Evolutionary conservation across 2,797 vertebrate genomes (phyloP).

Genomic region (Erpetoichthys calabaricus): DNA sequence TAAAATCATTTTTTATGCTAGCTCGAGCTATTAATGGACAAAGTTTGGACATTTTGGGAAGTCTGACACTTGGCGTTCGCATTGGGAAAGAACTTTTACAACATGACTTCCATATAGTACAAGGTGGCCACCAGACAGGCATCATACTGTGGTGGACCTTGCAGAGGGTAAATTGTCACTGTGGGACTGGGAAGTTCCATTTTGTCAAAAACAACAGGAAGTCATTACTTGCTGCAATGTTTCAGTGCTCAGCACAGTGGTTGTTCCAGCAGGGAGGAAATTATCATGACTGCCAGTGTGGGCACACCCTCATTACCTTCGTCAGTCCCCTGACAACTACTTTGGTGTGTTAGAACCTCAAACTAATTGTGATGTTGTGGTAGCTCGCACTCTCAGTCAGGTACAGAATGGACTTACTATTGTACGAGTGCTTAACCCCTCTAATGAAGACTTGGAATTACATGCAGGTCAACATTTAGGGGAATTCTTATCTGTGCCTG

Average conservation of each 20-base stretch:
- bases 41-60: conserved; percentile 12
- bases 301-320: conserved; percentile 11
- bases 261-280: conserved; percentile 14
- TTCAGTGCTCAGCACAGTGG: conserved; percentile 3
- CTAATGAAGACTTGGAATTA: conserved; percentile 8
- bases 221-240: conserved; percentile 2
- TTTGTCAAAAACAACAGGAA: conserved; percentile 10
- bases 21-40: conserved; percentile 6
- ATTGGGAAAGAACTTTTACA: no score
- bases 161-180: conserved; percentile 5
- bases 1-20: conserved; percentile 4
- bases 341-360: conserved; percentile 15
- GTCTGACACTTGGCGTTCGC: conserved; percentile 9
- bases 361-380: conserved; percentile 6
- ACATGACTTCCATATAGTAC: conserved; percentile 13
- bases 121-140: not conserved
- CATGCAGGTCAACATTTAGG: conserved; percentile 11
- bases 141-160: not conserved
- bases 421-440: not conserved
- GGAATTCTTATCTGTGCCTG: conserved; percentile 7
- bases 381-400: conserved; percentile 12
- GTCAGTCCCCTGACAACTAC: conserved; percentile 14
- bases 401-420: conserved; percentile 13
- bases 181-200: conserved; percentile 9
- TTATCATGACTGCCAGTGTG: conserved; percentile 14